Conservation (phyloP, 2,113 vertebrate genomes). For the Syngnathus floridae region DNA sequence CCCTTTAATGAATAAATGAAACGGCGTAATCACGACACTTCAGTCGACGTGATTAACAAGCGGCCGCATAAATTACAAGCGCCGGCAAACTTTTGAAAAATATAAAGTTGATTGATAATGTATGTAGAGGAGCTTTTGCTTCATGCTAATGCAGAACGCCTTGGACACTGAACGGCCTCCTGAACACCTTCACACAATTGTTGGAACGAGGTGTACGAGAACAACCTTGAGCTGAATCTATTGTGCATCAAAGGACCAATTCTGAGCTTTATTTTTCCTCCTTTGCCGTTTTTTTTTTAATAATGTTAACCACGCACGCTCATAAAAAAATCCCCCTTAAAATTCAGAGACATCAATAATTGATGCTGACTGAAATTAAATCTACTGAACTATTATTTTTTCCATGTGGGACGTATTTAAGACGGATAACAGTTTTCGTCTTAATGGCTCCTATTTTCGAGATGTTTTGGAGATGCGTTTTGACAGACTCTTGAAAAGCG, state of each 20-base stretch:
- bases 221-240: too few relatives aligned
- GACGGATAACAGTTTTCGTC: too few relatives aligned
- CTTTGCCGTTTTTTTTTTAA: neutral
- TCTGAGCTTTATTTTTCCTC: neutral
- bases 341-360: neutral
- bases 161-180: too few relatives aligned
- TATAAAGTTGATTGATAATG: neutral
- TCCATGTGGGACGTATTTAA: too few relatives aligned
- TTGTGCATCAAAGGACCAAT: neutral
- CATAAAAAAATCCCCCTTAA: too few relatives aligned
- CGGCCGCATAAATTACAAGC: constrained; percentile 7
- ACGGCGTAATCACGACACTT: constrained; percentile 17
- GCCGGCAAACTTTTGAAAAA: neutral
- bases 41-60: constrained; percentile 29
- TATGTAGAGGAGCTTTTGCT: neutral
- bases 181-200: too few relatives aligned
- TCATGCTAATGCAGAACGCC: neutral
- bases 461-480: neutral
- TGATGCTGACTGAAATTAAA: neutral
- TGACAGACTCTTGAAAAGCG: neutral
- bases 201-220: too few relatives aligned
- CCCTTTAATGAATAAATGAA: constrained; percentile 31
- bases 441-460: neutral
- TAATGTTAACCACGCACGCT: too few relatives aligned
- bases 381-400: neutral